Percentiles rank a stretch among this genome's conserved stretches.
Conservation (phyloP, 2,113 vertebrate genomes). For the Leuciscus idus region DNA sequence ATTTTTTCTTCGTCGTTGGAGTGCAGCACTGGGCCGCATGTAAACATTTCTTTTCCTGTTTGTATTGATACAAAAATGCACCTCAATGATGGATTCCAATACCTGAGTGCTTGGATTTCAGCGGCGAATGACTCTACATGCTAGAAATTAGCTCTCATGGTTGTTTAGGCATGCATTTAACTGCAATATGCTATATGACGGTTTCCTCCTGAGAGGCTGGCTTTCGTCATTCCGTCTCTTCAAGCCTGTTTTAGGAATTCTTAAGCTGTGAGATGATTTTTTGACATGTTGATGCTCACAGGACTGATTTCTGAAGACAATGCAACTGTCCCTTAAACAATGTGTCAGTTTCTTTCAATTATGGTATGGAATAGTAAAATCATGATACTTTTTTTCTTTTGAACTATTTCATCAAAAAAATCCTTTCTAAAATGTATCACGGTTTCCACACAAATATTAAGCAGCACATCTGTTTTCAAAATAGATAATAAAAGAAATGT, state of each 20-base stretch:
- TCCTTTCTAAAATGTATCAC: not conserved
- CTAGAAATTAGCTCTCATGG: not conserved
- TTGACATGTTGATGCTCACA: not conserved
- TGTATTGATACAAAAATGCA: conserved; percentile 29
- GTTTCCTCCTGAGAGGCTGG: not conserved
- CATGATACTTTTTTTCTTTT: not conserved
- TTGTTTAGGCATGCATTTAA: conserved; percentile 10
- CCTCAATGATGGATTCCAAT: conserved; percentile 2
- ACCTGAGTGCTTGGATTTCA: not conserved
- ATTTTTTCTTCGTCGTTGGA: conserved; percentile 1
- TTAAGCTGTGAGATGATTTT: not conserved
- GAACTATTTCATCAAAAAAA: not conserved
- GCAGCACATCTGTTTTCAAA: not conserved
- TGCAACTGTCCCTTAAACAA: not conserved
- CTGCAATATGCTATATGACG: conserved; percentile 21
- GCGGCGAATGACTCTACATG: not conserved
- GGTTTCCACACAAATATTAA: not conserved
- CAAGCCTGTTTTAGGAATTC: not conserved
- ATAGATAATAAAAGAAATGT: not conserved
- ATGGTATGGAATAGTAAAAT: not conserved
- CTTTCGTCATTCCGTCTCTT: not conserved
- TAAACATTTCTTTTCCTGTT: conserved; percentile 18
- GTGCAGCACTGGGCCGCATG: conserved; percentile 20
- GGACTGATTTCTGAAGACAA: not conserved
- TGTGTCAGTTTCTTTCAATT: conserved; percentile 1